Conservation (phyloP, 2,113 vertebrate species). For the Labeo catla region DNA sequence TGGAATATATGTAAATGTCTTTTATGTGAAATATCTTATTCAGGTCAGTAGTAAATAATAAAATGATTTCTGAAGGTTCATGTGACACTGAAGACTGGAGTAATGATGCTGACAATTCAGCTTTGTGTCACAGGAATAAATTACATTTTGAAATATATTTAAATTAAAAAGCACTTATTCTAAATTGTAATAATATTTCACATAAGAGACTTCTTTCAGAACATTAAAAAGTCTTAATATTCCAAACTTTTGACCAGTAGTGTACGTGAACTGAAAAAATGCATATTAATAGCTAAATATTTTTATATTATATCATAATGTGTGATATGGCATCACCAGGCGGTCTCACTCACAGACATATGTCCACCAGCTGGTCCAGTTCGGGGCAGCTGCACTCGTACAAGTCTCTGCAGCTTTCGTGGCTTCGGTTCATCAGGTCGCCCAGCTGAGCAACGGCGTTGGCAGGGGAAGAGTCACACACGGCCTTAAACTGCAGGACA, state of each 20-base stretch:
- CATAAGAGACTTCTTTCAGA: neutral
- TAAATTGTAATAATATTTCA: no score
- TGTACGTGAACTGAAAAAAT: neutral
- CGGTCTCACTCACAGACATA: conserved; percentile 87
- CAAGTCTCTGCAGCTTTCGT: conserved; percentile 91
- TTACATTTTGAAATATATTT: no score
- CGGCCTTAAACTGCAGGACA: conserved; percentile 86
- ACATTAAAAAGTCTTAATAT: neutral
- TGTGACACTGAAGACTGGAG: no score
- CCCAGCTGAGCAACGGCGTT: conserved; percentile 81
- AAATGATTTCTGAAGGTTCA: no score
- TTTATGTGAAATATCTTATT: no score
- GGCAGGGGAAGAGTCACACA: conserved; percentile 81
- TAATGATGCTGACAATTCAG: neutral
- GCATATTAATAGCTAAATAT: neutral
- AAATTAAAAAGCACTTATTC: no score
- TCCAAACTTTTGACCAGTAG: neutral
- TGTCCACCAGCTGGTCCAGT: conserved; percentile 90
- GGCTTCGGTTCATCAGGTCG: conserved; percentile 93
- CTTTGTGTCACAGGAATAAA: neutral
- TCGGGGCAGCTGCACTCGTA: conserved; percentile 96
- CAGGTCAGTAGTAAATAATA: no score
- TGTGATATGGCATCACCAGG: neutral
- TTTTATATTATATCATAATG: neutral
- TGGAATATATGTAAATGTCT: no score